Conservation (phyloP, 2,113 vertebrate genomes). For the Dasyurus viverrinus region DNA sequence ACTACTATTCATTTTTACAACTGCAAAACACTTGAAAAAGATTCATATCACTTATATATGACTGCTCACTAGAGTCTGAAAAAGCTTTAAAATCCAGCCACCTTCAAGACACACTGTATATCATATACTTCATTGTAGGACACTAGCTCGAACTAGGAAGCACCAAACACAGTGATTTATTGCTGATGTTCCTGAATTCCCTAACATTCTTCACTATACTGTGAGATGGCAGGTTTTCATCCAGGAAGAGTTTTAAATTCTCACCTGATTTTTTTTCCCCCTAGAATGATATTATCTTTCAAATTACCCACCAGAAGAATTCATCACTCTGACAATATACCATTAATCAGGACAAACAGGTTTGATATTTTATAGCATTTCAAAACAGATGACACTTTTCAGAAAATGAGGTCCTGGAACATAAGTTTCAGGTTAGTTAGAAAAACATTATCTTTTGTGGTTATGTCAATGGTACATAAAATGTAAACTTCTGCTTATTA, state of each 20-base stretch:
- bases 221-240: conserved; percentile 55
- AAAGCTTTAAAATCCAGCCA: conserved; percentile 60
- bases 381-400: conserved; percentile 60
- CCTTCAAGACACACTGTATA: conserved; percentile 5
- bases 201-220: conserved; percentile 8
- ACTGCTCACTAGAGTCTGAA: conserved; percentile 41
- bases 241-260: conserved; percentile 68
- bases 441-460: conserved; percentile 31
- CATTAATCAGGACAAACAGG: conserved; percentile 73
- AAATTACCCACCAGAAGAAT: conserved; percentile 68
- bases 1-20: not conserved
- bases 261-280: conserved; percentile 63
- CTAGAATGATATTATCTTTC: conserved; percentile 74
- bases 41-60: conserved; percentile 22
- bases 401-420: conserved; percentile 61
- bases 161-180: conserved; percentile 61
- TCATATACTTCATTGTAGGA: conserved; percentile 11
- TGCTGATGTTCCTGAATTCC: conserved; percentile 1
- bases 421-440: conserved; percentile 64
- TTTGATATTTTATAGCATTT: conserved; percentile 62
- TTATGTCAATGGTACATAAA: not conserved
- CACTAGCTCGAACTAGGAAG: conserved; percentile 33
- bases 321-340: conserved; percentile 67
- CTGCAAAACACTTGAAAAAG: not conserved
- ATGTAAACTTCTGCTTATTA: not conserved